phyloP scores from a whole-genome alignment of 2,797 vertebrate species.

The Crossoptilon crossoptilon region DNA sequence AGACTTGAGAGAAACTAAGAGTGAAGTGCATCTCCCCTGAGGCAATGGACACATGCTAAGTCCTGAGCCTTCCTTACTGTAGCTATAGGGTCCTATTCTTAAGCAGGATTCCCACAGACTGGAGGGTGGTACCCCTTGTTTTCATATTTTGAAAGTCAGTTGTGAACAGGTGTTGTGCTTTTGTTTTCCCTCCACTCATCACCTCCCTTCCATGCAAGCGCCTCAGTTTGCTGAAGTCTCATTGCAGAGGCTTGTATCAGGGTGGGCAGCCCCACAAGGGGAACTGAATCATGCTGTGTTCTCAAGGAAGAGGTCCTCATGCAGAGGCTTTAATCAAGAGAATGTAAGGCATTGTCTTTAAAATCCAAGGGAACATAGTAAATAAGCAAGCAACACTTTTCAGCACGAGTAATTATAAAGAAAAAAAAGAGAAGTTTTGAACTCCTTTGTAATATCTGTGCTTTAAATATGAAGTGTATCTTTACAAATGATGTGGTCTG shows the following conservation, averaged over 20 bases:
- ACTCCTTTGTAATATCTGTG: not conserved
- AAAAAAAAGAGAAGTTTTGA: not conserved
- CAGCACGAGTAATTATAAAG: not conserved
- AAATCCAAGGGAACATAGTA: not conserved
- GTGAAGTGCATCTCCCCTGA: not conserved
- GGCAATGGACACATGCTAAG: not conserved
- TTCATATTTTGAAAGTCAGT: not conserved
- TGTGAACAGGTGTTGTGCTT: not conserved
- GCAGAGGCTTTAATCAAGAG: not conserved
- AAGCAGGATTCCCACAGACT: not conserved
- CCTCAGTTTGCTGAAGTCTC: not conserved
- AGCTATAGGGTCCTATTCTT: not conserved
- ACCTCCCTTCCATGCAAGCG: not conserved
- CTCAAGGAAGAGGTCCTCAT: not conserved
- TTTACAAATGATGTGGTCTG: not conserved
- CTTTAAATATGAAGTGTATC: not conserved
- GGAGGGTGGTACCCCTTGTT: not conserved
- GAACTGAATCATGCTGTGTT: not conserved
- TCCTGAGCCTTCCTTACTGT: rapidly evolving
- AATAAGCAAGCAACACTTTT: not conserved
- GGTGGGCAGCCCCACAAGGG: not conserved
- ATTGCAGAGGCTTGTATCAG: not conserved
- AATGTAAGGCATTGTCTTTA: not conserved
- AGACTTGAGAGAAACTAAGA: not conserved
- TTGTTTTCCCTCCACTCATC: not conserved